Percentiles rank a stretch among this genome's conserved stretches.
Evolutionary conservation across 2,113 vertebrate genomes (phyloP).

Genomic region (Rhagologus leucostigma): DNA sequence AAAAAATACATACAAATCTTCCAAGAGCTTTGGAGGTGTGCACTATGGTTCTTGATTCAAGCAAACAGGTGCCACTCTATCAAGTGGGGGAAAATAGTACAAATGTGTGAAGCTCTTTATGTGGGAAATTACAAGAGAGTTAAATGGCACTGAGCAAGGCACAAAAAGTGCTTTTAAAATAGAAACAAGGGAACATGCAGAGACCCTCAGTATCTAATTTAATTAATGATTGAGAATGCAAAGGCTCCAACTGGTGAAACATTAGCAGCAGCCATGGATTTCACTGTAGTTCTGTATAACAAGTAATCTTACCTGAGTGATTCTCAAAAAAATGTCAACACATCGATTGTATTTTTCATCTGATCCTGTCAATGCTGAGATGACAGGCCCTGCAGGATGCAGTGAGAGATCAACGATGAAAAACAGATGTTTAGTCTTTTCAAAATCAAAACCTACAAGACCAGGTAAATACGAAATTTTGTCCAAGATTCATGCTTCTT

Average conservation of each 20-base stretch:
- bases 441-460: constrained; percentile 55
- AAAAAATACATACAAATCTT: constrained; percentile 27
- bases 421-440: constrained; percentile 44
- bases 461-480: constrained; percentile 6
- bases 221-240: constrained; percentile 65
- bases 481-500: neutral
- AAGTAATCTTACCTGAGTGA: constrained; percentile 72
- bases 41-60: constrained; percentile 46
- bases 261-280: constrained; percentile 56
- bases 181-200: constrained; percentile 60
- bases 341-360: constrained; percentile 72
- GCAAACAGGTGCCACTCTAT: constrained; percentile 46
- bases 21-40: constrained; percentile 37
- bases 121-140: constrained; percentile 58
- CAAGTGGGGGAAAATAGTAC: constrained; percentile 38
- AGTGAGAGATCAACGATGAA: constrained; percentile 68
- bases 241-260: constrained; percentile 59
- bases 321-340: constrained; percentile 75
- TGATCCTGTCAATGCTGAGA: constrained; percentile 70
- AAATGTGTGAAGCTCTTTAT: constrained; percentile 55
- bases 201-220: constrained; percentile 59
- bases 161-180: constrained; percentile 67
- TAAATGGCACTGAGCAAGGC: constrained; percentile 59
- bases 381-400: constrained; percentile 72
- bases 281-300: constrained; percentile 67